Base-by-base conservation (phyloP, 2,113 vertebrate genomes). In the Odocoileus hemionus region DNA sequence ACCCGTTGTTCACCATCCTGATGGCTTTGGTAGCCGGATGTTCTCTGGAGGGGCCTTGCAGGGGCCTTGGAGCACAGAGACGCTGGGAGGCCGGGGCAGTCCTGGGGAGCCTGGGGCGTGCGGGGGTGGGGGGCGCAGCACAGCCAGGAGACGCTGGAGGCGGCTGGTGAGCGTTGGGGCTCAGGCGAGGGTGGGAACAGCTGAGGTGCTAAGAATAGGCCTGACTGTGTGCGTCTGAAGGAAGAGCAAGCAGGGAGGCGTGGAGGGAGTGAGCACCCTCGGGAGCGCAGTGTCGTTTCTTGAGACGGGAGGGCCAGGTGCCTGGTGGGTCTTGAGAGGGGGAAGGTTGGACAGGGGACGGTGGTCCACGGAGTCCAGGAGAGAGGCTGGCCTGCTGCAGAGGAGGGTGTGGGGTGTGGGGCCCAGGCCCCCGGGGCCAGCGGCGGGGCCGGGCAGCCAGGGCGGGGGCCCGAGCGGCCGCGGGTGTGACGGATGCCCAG, bases 111-210 rank as follows among this genome's bases (percentile, higher is more conserved):
- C 12, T 50, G 21, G 15, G 39, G 7, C 30, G 43, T 54, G 64
- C 16, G 7, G 19, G 55, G 43, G 64, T 5, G 1, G 11, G n/a
- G 36, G 45, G 28, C 1, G 16, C 16, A 16, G 15, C 1, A 10
- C 52, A 1, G n/a, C 45, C 15, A 23, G 67, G 17, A 94, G 43
- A 61, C 7, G 6, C 17, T 43, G 67, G 26, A 52, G 84, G 45
- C 28, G 19, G 16, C 19, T 3, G 19, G 15, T 26, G 28, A 78
- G 28, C 39, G 15, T 3, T 79, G 7, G 14, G 30, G 64, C 70
- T 33, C 50, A 11, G 64, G 28, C 7, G 8, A 39, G 83, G 21
- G 26, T n/a, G 36, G 52, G 43, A 19, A 47, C 54, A 30, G 92
- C 45, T 47, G 61, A n/a, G 15, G 26, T 26, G 54, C 61, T 12